Percentiles rank a stretch among this genome's conserved stretches.
phyloP scores from a whole-genome alignment of 2,113 vertebrate genomes.

The Hippotragus niger region DNA sequence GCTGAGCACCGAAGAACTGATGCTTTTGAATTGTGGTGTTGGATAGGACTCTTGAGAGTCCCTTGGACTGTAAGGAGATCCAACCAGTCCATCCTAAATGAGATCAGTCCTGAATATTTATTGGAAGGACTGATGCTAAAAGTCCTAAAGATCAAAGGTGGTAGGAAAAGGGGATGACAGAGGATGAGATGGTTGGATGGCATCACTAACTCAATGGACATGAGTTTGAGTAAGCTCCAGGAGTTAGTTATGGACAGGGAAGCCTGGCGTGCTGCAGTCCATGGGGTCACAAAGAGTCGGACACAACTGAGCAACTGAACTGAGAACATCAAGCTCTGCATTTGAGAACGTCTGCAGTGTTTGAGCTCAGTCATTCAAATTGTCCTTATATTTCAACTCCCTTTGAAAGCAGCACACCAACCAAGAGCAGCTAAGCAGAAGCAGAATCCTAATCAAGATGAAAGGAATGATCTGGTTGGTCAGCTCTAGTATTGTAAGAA shows the following conservation, averaged over 20 bases:
- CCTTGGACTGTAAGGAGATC: neutral
- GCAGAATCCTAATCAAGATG: neutral
- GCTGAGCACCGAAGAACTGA: neutral
- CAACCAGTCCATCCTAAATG: neutral
- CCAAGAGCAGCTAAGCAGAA: neutral
- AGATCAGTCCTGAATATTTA: neutral
- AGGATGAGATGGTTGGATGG: neutral
- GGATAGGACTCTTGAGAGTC: neutral
- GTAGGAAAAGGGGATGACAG: neutral
- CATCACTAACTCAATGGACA: neutral
- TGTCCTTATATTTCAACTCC: neutral
- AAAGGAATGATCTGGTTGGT: neutral
- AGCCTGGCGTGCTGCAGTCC: neutral
- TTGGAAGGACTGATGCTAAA: neutral
- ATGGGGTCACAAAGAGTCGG: neutral
- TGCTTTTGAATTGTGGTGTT: neutral
- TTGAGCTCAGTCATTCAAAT: neutral
- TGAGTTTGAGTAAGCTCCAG: neutral
- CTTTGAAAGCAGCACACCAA: neutral
- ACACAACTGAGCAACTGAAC: neutral
- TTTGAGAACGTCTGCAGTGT: neutral
- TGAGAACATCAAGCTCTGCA: neutral
- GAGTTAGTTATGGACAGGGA: neutral
- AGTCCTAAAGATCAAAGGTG: neutral
- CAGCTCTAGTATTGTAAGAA: neutral